Conservation (phyloP, 1,140 invertebrate genomes). For the Scaptomyza montana region DNA sequence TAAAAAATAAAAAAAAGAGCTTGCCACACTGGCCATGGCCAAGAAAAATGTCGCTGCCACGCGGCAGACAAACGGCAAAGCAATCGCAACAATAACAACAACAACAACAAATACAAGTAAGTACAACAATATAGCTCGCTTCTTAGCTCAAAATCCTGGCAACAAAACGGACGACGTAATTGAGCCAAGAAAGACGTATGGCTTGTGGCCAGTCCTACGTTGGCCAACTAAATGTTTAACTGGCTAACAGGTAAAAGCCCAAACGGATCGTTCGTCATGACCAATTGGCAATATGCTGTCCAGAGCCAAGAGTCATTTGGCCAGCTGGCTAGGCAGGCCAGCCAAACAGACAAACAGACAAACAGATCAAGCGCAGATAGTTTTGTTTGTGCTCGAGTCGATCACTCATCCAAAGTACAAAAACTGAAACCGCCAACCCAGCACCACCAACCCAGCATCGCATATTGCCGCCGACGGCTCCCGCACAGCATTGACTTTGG, state of each 20-base stretch:
- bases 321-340: constrained; percentile 18
- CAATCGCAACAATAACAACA: constrained; percentile 16
- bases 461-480: constrained; percentile 58
- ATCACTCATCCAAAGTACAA: constrained; percentile 73
- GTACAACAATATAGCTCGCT: constrained; percentile 55
- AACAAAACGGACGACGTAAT: constrained; percentile 67
- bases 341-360: constrained; percentile 27
- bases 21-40: constrained; percentile 44
- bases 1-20: neutral
- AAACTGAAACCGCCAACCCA: constrained; percentile 27
- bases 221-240: constrained; percentile 1
- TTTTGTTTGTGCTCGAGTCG: constrained; percentile 80
- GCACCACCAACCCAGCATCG: constrained; percentile 35
- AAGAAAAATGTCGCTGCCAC: constrained; percentile 74
- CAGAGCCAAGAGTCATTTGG: constrained; percentile 34
- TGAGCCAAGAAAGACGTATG: constrained; percentile 74
- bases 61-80: constrained; percentile 59
- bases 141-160: constrained; percentile 47
- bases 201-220: constrained; percentile 18
- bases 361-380: constrained; percentile 75
- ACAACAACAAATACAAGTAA: constrained; percentile 4
- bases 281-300: constrained; percentile 66
- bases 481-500: constrained; percentile 52
- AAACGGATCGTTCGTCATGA: constrained; percentile 79
- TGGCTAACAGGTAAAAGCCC: constrained; percentile 66